phyloP scores from a whole-genome alignment of 2,113 vertebrate genomes.

The Tragelaphus strepsiceros region DNA sequence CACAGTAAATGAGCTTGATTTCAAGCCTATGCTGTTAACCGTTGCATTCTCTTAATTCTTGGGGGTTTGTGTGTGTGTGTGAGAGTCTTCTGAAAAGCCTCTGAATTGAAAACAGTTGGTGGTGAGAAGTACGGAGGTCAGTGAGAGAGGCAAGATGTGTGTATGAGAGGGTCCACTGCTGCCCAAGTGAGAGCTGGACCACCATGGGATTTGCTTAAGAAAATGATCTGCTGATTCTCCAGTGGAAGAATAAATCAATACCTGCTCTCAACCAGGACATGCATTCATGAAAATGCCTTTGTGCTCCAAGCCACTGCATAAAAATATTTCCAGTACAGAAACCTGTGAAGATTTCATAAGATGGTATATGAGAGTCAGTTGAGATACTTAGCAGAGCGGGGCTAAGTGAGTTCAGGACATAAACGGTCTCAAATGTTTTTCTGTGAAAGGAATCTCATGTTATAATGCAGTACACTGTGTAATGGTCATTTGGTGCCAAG shows the following conservation, averaged over 20 bases:
- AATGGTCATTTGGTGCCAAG: background rate
- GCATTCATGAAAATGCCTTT: background rate
- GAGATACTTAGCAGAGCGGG: background rate
- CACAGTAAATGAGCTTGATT: background rate
- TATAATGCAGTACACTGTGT: background rate
- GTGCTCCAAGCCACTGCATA: background rate
- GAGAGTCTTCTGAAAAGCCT: background rate
- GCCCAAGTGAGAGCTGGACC: background rate
- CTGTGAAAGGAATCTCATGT: background rate
- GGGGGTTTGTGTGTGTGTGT: background rate
- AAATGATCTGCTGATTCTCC: background rate
- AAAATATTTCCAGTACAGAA: background rate
- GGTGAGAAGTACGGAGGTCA: too few species aligned
- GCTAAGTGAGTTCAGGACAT: background rate
- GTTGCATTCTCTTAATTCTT: background rate
- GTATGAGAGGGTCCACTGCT: background rate
- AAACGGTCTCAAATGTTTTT: background rate
- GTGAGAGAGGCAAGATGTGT: background rate
- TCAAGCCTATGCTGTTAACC: background rate
- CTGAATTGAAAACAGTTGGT: background rate
- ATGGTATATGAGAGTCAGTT: background rate
- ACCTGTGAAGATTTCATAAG: slow-evolving; percentile 20
- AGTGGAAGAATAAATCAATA: background rate
- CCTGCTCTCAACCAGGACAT: background rate
- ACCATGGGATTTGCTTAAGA: background rate